A percentile compares a stretch with the other conserved stretches of the same genome.
Evolutionary conservation across 1,140 invertebrate species (phyloP).

Genomic region (Nylanderia fulva): DNA sequence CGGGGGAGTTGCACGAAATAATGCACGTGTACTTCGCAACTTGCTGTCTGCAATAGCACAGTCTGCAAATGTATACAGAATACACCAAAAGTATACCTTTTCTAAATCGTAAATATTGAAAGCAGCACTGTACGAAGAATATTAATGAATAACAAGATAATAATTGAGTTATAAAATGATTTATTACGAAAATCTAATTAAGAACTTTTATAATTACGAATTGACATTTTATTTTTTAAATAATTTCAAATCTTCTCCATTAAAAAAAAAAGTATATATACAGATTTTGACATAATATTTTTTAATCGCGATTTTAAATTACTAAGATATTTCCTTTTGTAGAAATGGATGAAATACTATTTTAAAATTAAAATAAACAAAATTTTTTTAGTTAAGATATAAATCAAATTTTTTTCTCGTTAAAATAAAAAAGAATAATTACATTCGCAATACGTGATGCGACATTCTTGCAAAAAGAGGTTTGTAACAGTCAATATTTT

Average conservation of each 20-base stretch:
- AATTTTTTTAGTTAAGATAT: background rate
- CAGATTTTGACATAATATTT: background rate
- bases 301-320: background rate
- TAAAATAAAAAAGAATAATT: no score
- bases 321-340: background rate
- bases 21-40: conserved; percentile 59
- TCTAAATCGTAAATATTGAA: conserved; percentile 10
- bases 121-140: no score
- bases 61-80: background rate
- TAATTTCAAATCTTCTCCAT: background rate
- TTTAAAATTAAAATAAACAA: no score
- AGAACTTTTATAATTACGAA: no score
- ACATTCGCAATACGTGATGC: no score
- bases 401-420: background rate
- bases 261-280: background rate
- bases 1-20: conserved; percentile 54
- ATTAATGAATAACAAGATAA: no score
- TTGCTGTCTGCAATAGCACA: conserved; percentile 11
- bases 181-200: no score
- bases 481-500: no score
- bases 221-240: background rate
- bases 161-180: no score
- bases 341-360: no score
- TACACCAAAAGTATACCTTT: no score
- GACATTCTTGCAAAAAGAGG: background rate